Conservation (phyloP, 2,113 vertebrate species). For the Rhinolophus sinicus region DNA sequence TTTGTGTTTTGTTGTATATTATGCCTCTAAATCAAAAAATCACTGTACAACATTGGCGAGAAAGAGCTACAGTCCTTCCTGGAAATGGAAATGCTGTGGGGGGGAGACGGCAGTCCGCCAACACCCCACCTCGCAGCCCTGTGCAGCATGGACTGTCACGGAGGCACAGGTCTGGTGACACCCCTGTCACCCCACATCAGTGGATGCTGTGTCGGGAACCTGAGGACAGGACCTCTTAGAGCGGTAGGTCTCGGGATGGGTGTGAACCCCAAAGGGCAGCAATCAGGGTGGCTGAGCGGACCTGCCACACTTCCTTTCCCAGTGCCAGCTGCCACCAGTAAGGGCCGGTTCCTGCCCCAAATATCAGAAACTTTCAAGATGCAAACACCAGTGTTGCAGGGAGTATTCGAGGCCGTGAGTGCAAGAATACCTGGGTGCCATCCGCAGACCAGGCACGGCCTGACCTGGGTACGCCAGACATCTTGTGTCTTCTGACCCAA, state of each 20-base stretch:
- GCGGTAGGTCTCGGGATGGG: not conserved
- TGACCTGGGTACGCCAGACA: rapidly evolving
- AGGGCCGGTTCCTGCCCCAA: not conserved
- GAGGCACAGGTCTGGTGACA: not conserved
- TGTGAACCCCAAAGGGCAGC: not conserved
- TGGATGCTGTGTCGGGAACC: rapidly evolving
- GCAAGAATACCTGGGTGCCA: too few species aligned
- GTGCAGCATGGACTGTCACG: rapidly evolving
- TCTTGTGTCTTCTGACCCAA: rapidly evolving
- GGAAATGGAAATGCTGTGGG: rapidly evolving
- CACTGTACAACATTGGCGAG: too few species aligned
- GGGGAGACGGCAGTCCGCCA: rapidly evolving
- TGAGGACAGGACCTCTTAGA: not conserved
- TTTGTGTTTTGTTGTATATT: not conserved
- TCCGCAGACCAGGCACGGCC: not conserved
- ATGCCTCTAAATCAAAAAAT: not conserved
- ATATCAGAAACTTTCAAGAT: not conserved
- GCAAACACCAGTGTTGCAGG: not conserved
- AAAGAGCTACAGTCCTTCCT: not conserved
- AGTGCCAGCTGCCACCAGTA: not conserved
- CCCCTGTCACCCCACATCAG: rapidly evolving
- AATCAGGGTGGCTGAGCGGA: too few species aligned
- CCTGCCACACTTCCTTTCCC: not conserved
- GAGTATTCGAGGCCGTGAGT: rapidly evolving
- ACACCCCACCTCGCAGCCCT: rapidly evolving